Evolutionary conservation across 2,888 invertebrate species (phyloP), one percentile per base, ranked within the genome.

Genomic region (Ectropis crepuscularia): DNA sequence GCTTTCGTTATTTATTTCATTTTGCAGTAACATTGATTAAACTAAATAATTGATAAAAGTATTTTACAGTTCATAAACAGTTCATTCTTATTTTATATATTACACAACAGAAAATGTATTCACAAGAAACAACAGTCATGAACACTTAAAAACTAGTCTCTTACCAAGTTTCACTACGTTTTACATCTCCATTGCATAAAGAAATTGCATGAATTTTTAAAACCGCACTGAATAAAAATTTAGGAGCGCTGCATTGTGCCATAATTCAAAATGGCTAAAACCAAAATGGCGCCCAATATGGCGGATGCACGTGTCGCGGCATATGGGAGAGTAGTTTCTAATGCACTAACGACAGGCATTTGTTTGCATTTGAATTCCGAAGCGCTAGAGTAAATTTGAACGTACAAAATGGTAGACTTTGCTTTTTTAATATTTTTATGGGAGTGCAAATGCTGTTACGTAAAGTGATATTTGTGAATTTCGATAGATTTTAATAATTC

Each of bases 341-440:
- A 71, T 64, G 66, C 61, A 68, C 57, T 67, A 68, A 65, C 68
- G 57, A 68, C 63, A 48, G 47, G 43, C 59, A 55, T 60, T 69
- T 67, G 68, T 68, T 69, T 71, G 53, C 63, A 53, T 69, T 69
- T 57, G 61, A 63, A 68, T 61, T 57, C 43, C 6, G 54, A 63
- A 69, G 41, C 57, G 59, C 59, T 53, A 61, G 59, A 45, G 64
- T 68, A 53, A 66, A 61, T 63, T 64, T 46, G 46, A 57, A 11
- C 6, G 51, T 59, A 68, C 65, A 54, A 28, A 45, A 39, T 39
- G 39, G 45, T 28, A 10, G 54, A 57, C 47, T 58, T 65, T 57
- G 50, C n/a, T n/a, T n/a, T n/a, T n/a, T n/a, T n/a, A n/a, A n/a
- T n/a, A n/a, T 28, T 28, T 28, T 28, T 28, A 28, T 28, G 16